phyloP scores from a whole-genome alignment of 2,888 invertebrate species.

The Osmoderma eremita region DNA sequence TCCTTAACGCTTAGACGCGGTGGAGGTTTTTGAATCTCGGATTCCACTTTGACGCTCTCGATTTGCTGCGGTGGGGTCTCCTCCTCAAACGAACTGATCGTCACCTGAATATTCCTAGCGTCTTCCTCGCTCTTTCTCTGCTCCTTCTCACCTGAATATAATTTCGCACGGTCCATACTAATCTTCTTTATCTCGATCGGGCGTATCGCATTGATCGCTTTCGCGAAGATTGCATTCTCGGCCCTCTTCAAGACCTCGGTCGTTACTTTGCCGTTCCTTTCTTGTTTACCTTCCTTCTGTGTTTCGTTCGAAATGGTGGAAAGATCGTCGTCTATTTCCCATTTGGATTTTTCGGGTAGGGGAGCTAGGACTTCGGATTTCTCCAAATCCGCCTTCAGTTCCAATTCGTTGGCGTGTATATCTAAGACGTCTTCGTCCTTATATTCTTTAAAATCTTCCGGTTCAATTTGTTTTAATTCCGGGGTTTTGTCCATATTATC shows the following conservation, averaged over 20 bases:
- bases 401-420: slow-evolving; percentile 69
- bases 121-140: slow-evolving; percentile 50
- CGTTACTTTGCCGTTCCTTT: slow-evolving; percentile 76
- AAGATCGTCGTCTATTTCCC: slow-evolving; percentile 83
- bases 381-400: slow-evolving; percentile 65
- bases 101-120: slow-evolving; percentile 68
- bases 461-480: slow-evolving; percentile 42
- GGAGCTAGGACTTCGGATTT: slow-evolving; percentile 74
- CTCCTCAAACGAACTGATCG: slow-evolving; percentile 63
- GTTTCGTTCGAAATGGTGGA: slow-evolving; percentile 63
- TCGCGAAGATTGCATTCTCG: slow-evolving; percentile 91
- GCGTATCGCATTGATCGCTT: slow-evolving; percentile 83
- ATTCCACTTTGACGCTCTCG: slow-evolving; percentile 40
- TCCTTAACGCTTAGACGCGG: slow-evolving; percentile 81
- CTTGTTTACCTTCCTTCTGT: slow-evolving; percentile 58
- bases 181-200: slow-evolving; percentile 81
- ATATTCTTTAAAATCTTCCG: too few relatives aligned
- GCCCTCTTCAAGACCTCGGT: slow-evolving; percentile 90
- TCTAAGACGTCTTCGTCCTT: slow-evolving; percentile 68
- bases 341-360: slow-evolving; percentile 85
- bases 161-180: slow-evolving; percentile 74
- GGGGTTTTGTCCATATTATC: slow-evolving; percentile 42
- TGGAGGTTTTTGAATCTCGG: slow-evolving; percentile 58
- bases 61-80: slow-evolving; percentile 48
- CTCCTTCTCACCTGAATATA: slow-evolving; percentile 68